These are phyloP conservation scores for Pyrrhosoma nymphula DNA, from an alignment of 2,888 invertebrate genomes.

Conservation along the genomic window DNA sequence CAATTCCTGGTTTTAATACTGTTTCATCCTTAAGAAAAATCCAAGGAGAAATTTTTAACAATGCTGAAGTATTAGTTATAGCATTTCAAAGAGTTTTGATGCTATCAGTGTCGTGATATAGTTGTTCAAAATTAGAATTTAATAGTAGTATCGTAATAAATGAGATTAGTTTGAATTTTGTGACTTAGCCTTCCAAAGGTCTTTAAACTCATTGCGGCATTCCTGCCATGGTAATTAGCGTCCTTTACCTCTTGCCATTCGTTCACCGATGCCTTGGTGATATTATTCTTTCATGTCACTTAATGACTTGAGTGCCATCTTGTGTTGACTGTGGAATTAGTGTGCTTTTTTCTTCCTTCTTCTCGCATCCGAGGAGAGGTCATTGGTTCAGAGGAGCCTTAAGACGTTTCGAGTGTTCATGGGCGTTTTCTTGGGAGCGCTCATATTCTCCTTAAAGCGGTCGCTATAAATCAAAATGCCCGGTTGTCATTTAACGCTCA, in stretches of 20 bases:
- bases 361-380: background rate
- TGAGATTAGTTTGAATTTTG: too few relatives aligned
- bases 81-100: too few relatives aligned
- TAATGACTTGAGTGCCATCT: background rate
- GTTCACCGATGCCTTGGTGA: background rate
- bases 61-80: too few relatives aligned
- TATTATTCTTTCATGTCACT: background rate
- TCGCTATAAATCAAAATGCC: slow-evolving; percentile 6
- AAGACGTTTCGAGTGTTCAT: background rate
- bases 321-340: background rate
- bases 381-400: background rate
- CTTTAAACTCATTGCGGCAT: background rate
- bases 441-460: slow-evolving; percentile 1
- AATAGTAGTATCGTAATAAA: too few relatives aligned
- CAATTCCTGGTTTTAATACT: too few relatives aligned
- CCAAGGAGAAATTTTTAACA: too few relatives aligned
- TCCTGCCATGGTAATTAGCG: background rate
- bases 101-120: too few relatives aligned
- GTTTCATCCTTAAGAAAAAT: too few relatives aligned
- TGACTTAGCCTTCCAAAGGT: background rate
- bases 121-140: too few relatives aligned
- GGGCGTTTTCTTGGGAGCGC: slow-evolving; percentile 11
- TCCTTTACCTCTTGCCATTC: background rate
- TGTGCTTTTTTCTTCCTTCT: background rate
- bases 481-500: slow-evolving; percentile 22